phyloP scores from a whole-genome alignment of 1,140 invertebrate genomes.

The Sarcophaga peregrina region DNA sequence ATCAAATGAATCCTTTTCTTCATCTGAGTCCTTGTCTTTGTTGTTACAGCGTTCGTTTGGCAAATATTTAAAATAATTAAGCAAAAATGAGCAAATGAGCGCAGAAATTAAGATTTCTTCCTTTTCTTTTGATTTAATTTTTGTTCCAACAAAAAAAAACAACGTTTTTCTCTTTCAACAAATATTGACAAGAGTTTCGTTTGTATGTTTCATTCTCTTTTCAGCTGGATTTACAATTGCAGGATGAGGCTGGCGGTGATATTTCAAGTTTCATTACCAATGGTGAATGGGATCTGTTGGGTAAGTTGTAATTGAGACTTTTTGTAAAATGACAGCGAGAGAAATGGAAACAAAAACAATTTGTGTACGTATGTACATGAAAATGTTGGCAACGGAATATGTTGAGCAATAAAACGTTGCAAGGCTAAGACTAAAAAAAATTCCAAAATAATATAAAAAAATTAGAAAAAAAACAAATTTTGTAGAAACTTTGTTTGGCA shows the following conservation, averaged over 20 bases:
- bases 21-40: no score
- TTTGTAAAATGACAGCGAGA: conserved; percentile 20
- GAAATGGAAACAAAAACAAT: conserved; percentile 29
- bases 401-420: no score
- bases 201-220: conserved; percentile 54
- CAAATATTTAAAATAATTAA: conserved; percentile 29
- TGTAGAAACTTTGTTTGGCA: no score
- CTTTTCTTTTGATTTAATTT: background rate
- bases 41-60: no score
- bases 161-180: background rate
- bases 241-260: conserved; percentile 89
- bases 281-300: conserved; percentile 98
- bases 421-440: no score
- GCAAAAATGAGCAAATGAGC: conserved; percentile 22
- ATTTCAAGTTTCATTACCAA: conserved; percentile 96
- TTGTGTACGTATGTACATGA: background rate
- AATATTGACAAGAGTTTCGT: conserved; percentile 12
- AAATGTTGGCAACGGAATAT: background rate
- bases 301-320: conserved; percentile 71
- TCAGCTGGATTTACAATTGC: conserved; percentile 91
- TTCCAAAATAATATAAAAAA: no score
- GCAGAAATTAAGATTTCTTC: conserved; percentile 1
- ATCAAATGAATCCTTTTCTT: no score
- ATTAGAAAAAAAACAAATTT: no score
- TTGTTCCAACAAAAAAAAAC: background rate